Evolutionary conservation across 2,113 vertebrate genomes (phyloP).

Genomic region (Hylia prasina): DNA sequence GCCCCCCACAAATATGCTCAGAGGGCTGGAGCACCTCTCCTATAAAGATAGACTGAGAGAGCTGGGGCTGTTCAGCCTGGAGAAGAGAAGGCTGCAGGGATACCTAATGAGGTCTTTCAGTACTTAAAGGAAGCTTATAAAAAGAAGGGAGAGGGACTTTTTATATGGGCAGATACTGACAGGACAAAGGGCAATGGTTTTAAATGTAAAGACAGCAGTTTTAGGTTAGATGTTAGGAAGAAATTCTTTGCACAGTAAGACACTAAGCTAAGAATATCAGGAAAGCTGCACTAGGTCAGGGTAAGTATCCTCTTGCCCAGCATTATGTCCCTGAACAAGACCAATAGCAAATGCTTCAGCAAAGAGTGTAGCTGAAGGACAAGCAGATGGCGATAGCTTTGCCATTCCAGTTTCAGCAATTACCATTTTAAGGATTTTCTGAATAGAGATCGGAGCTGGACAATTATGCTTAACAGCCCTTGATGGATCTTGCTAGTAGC

Average conservation of each 20-base stretch:
- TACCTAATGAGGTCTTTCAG: background rate
- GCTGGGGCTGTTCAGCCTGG: background rate
- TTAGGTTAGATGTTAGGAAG: background rate
- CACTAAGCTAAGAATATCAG: background rate
- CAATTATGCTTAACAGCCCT: constrained; percentile 21
- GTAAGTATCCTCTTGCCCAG: background rate
- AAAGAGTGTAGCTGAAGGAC: background rate
- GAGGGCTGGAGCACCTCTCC: background rate
- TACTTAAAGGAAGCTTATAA: background rate
- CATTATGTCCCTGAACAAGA: background rate
- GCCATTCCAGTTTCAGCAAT: background rate
- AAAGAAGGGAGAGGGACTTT: background rate
- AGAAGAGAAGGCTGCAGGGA: background rate
- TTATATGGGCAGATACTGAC: background rate
- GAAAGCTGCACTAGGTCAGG: background rate
- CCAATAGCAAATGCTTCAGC: background rate
- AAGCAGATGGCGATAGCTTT: constrained; percentile 1
- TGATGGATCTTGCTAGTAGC: background rate
- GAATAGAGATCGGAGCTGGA: background rate
- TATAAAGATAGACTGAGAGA: background rate
- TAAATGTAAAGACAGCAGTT: background rate
- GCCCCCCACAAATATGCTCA: background rate
- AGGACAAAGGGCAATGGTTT: background rate
- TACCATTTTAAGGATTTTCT: constrained; percentile 10
- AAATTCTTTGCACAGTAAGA: background rate